Percentiles rank a stretch among this genome's conserved stretches.
Evolutionary conservation across 2,113 vertebrate species (phyloP).

Genomic region (Scortum barcoo): DNA sequence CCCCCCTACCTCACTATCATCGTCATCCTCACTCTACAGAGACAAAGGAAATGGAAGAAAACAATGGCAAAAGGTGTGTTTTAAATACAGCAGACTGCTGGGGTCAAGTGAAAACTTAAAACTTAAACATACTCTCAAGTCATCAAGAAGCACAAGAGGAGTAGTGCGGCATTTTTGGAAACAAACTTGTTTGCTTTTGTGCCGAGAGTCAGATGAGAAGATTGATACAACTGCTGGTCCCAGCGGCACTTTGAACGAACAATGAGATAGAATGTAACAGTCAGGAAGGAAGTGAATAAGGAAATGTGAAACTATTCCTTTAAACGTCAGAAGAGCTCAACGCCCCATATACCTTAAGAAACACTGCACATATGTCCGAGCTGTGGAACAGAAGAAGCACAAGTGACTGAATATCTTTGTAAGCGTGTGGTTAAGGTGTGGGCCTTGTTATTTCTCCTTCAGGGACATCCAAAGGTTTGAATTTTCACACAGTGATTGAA

Average conservation of each 20-base stretch:
- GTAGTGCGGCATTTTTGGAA: not conserved
- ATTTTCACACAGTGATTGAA: conserved; percentile 85
- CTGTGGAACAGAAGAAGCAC: conserved; percentile 21
- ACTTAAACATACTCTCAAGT: not conserved
- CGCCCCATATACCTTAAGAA: not conserved
- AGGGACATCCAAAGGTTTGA: conserved; percentile 73
- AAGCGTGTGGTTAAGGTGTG: conserved; percentile 45
- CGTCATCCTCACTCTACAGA: conserved; percentile 93
- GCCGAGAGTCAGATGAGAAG: not conserved
- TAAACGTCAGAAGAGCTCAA: not conserved
- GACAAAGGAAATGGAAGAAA: conserved; percentile 52
- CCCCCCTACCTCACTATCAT: conserved; percentile 86
- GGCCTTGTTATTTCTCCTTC: conserved; percentile 64
- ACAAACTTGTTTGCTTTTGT: not conserved
- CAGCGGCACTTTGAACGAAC: not conserved
- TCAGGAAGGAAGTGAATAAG: not conserved
- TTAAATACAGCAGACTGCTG: not conserved
- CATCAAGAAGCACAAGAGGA: not conserved
- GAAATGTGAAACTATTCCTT: conserved; percentile 10
- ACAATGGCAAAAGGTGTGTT: conserved; percentile 11
- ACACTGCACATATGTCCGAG: conserved; percentile 1
- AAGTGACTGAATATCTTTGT: conserved; percentile 25
- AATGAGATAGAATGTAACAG: not conserved
- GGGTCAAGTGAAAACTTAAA: not conserved
- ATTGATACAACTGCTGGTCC: not conserved